These are phyloP conservation scores for Enteromius afrohamiltoni DNA, from an alignment of 2,797 vertebrate genomes.

Conservation along the genomic window DNA sequence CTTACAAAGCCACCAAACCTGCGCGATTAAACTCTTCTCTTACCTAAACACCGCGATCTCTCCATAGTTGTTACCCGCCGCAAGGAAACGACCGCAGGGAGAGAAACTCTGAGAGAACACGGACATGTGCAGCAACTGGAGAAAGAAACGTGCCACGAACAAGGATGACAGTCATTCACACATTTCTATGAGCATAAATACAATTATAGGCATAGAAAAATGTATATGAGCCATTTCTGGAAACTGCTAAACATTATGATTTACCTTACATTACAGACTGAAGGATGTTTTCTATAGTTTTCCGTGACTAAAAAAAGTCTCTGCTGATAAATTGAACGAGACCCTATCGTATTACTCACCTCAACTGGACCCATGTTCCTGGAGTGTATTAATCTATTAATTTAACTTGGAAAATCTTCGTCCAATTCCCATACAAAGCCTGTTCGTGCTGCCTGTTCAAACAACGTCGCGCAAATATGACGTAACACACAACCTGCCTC, in stretches of 20 bases:
- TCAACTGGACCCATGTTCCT: slow-evolving; percentile 66
- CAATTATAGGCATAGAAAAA: not conserved
- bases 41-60: slow-evolving; percentile 90
- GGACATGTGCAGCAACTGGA: slow-evolving; percentile 88
- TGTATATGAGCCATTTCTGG: not conserved
- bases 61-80: slow-evolving; percentile 88
- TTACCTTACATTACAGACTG: not conserved
- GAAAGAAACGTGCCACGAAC: not conserved
- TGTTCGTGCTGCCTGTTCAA: slow-evolving; percentile 31
- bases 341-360: slow-evolving; percentile 49
- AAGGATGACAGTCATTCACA: not conserved
- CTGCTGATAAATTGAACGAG: not conserved
- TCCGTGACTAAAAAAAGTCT: not conserved
- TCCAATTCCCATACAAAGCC: not conserved
- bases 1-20: not conserved
- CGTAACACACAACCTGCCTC: slow-evolving; percentile 2
- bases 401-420: not conserved
- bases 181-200: not conserved
- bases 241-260: not conserved
- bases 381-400: not conserved
- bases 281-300: not conserved
- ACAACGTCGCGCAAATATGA: slow-evolving; percentile 53
- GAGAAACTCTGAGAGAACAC: slow-evolving; percentile 89
- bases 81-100: slow-evolving; percentile 87
- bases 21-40: not conserved